Evolutionary conservation across 1,140 invertebrate genomes (phyloP).

Genomic region (Drosophila parvula): DNA sequence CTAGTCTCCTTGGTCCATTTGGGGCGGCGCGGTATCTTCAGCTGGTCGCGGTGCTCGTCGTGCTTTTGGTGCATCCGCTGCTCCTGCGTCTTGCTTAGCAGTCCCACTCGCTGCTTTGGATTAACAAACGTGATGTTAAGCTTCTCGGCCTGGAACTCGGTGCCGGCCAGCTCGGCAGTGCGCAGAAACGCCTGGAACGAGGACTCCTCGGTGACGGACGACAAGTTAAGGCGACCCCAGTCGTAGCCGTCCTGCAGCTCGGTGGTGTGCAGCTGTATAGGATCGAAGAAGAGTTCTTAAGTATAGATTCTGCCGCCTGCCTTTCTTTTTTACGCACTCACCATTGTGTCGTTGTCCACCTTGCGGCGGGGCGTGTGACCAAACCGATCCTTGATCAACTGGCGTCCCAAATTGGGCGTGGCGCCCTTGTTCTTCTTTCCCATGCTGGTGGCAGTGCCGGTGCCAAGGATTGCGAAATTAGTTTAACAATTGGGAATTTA

Average conservation of each 20-base stretch:
- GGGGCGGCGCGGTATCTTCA: slow-evolving; percentile 94
- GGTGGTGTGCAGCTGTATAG: slow-evolving; percentile 91
- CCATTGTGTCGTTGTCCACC: slow-evolving; percentile 88
- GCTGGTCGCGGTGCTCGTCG: slow-evolving; percentile 87
- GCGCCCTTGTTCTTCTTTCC: slow-evolving; percentile 73
- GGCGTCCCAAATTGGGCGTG: slow-evolving; percentile 86
- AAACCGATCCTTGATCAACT: slow-evolving; percentile 92
- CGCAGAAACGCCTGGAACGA: slow-evolving; percentile 98
- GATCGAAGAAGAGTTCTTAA: slow-evolving; percentile 54
- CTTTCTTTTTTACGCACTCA: slow-evolving; percentile 53
- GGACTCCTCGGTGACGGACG: slow-evolving; percentile 97
- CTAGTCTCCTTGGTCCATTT: slow-evolving; percentile 91
- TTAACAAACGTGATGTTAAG: slow-evolving; percentile 89
- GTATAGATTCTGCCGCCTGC: background rate
- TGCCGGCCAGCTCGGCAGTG: slow-evolving; percentile 96
- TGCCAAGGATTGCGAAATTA: background rate
- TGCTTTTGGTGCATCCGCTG: slow-evolving; percentile 87
- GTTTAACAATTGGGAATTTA: background rate
- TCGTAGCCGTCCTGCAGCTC: slow-evolving; percentile 96
- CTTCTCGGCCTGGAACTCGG: slow-evolving; percentile 96
- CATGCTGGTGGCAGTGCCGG: slow-evolving; percentile 31
- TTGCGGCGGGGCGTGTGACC: slow-evolving; percentile 86
- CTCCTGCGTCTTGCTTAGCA: slow-evolving; percentile 88
- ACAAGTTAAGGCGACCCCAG: slow-evolving; percentile 94
- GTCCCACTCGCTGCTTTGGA: slow-evolving; percentile 86